Evolutionary conservation across 1,140 invertebrate genomes (phyloP), one percentile per base, ranked within the genome.

Genomic region (Tetramorium alpestre): DNA sequence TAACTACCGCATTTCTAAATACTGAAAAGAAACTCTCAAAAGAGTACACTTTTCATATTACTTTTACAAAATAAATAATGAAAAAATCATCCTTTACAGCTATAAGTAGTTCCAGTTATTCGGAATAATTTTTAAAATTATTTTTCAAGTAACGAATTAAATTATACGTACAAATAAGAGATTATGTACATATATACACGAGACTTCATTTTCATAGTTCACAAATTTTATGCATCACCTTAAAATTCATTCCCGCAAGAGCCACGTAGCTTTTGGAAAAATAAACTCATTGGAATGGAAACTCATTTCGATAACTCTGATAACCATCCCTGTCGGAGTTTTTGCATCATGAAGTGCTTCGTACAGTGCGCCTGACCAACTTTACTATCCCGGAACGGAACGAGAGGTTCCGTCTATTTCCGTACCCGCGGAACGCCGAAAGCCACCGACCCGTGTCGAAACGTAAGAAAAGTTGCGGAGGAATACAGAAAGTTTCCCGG

Each of bases 401-500:
- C 70, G 82, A 78, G 84, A 64, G 84, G 41, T 65, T 78, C 44
- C 75, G 73, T 85, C 73, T 77, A 77, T 85, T 85, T 85, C 60
- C 84, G 58, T 47, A 60, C 49, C 62, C 47, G 73, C 58, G 44
- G 28, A 64, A 64, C 56, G 28, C 47, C 47, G 33, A 85, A 85
- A 85, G 44, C 33, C 47, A 84, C 73, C 47, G 84, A 85, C 38
- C 84, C 73, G 41, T 85, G 47, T 25, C 47, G 60, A 33, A 60
- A 60, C 69, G 69, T 84, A 84, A 84, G 80, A 75, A 84, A 75
- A 84, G 80, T 84, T 84, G 80, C 54, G 54, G 33, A 18, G 80
- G n/a, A 80, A 80, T 80, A 80, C 62, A 80, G 69, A 84, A 84
- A 75, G 54, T 84, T 84, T 75, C 11, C 67, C 56, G 56, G 22